Evolutionary conservation across 1,140 invertebrate genomes (phyloP), one percentile per base, ranked within the genome.

Genomic region (Drosophila guanche): DNA sequence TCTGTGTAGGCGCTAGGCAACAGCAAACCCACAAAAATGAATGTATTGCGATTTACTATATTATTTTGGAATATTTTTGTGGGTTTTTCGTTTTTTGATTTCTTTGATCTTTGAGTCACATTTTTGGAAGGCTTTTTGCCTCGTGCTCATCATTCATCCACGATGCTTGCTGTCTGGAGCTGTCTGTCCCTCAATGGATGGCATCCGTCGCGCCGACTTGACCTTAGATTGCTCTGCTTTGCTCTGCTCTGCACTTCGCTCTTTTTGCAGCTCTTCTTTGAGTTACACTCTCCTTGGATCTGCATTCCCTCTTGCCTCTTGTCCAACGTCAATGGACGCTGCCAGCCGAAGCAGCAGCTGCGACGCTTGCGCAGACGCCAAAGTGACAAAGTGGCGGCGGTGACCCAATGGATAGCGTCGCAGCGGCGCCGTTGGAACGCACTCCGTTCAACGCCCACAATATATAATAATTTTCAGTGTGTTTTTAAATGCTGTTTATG

Each of bases 371-470:
- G 68, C 79, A 73, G 65, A 66, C 74, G 79, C 66, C 71, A 66
- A 29, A 70, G 65, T 48, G 55, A 63, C n/a, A n/a, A n/a, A n/a
- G 68, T 80, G 76, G 42, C 53, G 23, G 50, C 56, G 66, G 70
- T 71, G 75, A 79, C 75, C 75, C 71, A 79, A 74, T 75, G 69
- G 66, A 65, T 37, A 37, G 81, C 66, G 83, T 81, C 78, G 47
- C 46, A 51, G 53, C 70, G 81, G 81, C 81, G 81, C 81, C 81
- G 80, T 45, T 72, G 56, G 56, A 88, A 71, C 81, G 81, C 81
- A 86, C 85, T 86, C 83, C 65, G 63, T 62, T 57, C 55, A 62
- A 86, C 83, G 83, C 83, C 83, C 83, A 86, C 83, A 68, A 88
- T 83, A 83, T 65, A 81, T 63, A 65, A 59, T 29, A 54, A 48